Evolutionary conservation across 2,797 vertebrate species (phyloP), one percentile per base, ranked within the genome.

Genomic region (Sebastes diploproa): DNA sequence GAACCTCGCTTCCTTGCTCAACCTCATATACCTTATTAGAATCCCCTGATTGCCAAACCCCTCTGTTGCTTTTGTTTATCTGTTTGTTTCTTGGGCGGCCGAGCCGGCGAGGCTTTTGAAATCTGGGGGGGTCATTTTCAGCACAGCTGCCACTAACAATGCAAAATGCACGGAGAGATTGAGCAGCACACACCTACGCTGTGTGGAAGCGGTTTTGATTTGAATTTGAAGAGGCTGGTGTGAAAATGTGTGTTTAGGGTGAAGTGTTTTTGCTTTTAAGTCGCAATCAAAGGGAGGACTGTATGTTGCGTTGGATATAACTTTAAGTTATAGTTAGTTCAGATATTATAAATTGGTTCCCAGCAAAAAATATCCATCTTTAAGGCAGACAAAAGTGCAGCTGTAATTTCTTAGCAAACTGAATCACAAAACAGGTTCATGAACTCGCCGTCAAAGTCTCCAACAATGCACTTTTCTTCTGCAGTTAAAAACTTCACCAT

Each of bases 21-120:
- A 81, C 86, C 87, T 91, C 84, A 84, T 66, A 81, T 63, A 85
- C 84, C 87, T 89, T 93, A 92, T 92, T 88, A 92, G 84, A 90
- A 83, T 84, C 69, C 72, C 65, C 80, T 89, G 89, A 93, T 92
- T 93, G 87, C 77, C 72, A 27, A 78, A 77, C 25, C 59, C 66
- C 46, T 80, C 75, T 75, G 79, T 82, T 84, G 82, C 80, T 81
- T 88, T 89, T 91, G 85, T 89, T 90, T 91, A 69, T 86, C 81
- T 90, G 80, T 91, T 91, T 86, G 90, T 90, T 89, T 89, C 78
- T 84, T 54, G 64, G 82, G 81, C 30, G 25, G 34, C 82, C 77
- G 27, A 88, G 59, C 58, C 75, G n/a, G 25, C 7, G n/a, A 81
- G 66, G 67, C 61, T 78, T 87, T 91, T 88, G 65, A 86, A 85